Evolutionary conservation across 2,113 vertebrate genomes (phyloP).

Genomic region (Tamias sibiricus): DNA sequence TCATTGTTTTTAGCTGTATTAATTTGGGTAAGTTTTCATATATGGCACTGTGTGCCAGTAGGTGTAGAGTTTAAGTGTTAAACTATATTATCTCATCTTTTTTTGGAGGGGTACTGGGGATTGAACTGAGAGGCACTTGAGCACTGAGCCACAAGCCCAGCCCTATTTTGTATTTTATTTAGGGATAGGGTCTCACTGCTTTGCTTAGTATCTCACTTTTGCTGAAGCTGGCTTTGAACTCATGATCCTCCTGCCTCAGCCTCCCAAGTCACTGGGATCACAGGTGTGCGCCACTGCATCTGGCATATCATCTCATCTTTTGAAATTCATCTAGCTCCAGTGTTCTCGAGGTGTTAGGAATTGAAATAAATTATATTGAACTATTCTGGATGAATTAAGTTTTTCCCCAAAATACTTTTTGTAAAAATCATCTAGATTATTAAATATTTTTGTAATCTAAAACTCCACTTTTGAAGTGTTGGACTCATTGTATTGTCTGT

Average conservation of each 20-base stretch:
- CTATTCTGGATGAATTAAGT: neutral
- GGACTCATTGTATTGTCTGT: neutral
- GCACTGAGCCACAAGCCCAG: too few relatives aligned
- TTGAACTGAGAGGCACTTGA: too few relatives aligned
- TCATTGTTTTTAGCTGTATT: neutral
- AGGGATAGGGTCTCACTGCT: too few relatives aligned
- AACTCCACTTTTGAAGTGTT: neutral
- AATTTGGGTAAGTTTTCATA: slow-evolving; percentile 26
- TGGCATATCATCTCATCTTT: neutral
- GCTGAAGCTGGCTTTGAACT: too few relatives aligned
- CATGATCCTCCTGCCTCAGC: too few relatives aligned
- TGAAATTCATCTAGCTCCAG: neutral
- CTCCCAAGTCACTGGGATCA: too few relatives aligned
- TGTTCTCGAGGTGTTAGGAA: neutral
- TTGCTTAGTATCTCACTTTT: too few relatives aligned
- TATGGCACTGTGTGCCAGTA: neutral
- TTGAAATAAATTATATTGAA: slow-evolving; percentile 42
- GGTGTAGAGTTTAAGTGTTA: slow-evolving; percentile 36
- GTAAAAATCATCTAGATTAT: neutral
- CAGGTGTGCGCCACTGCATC: too few relatives aligned
- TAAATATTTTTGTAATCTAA: slow-evolving; percentile 35
- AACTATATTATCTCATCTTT: neutral
- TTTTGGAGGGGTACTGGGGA: neutral
- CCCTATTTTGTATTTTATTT: too few relatives aligned
- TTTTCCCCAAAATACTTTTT: neutral